Base-by-base conservation (phyloP, 2,888 invertebrate genomes). In the Hartigia nigra region DNA sequence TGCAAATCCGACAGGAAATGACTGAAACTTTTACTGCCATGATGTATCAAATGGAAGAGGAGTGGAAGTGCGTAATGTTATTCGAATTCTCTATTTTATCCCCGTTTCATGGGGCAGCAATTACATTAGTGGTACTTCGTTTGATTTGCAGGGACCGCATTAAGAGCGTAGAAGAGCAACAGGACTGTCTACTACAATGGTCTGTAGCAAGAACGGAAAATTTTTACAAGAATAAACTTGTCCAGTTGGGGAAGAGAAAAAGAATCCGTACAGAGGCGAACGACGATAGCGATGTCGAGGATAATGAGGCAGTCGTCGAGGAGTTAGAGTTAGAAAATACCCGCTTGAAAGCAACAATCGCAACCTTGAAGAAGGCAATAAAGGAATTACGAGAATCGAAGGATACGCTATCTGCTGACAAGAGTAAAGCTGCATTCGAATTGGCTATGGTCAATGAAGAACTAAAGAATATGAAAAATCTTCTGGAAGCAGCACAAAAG, bases 1-100 rank as follows among this genome's bases (percentile, higher is more conserved):
- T 90, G 5, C 80, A 89, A 79, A 91, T 87, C 37, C 90, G 91
- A 0, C 85, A 88, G 23, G 91, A 91, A 85, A 82, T 91, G 86
- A 83, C 89, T 4, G 86, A 88, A 12, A 86, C 84, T 76, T 90
- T 89, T 31, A 82, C 84, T 4, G 81, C 81, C 70, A 89, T 90
- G 82, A 87, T 91, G 82, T 85, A 87, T n/a, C 84, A 87, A 74
- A 77, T 89, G 55, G 91, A 91, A 78, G 12, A 72, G 0, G 85
- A 90, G 78, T 90, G 88, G 87, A 89, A 87, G 88, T 88, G 84
- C 70, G 85, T 82, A 74, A 72, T n/a, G 14, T 11, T 31, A 72
- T 72, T 72, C 14, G 3, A 72, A 72, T 12, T 31, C 12, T 9
- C 2, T 55, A 55, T 23, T 5, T 23, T 55, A 55, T 9, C 23